Conservation (phyloP, 2,888 invertebrate species). For the Drosophila stalkeri region DNA sequence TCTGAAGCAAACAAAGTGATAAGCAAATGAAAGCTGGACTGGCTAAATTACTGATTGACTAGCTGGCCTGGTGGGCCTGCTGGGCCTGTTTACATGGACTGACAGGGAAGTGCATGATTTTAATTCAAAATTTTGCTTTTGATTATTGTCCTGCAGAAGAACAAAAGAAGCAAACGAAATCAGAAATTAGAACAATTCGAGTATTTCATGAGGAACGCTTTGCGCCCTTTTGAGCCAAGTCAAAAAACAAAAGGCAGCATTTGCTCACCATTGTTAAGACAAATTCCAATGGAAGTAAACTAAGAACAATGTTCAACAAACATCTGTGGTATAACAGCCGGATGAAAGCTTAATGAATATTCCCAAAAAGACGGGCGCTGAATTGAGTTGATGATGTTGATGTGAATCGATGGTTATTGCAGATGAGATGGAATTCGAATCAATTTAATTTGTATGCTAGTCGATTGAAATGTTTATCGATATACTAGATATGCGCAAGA, state of each 20-base stretch:
- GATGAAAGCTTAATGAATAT: background rate
- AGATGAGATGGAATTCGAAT: background rate
- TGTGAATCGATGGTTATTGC: background rate
- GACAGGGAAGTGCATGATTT: background rate
- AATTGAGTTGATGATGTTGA: background rate
- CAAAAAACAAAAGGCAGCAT: background rate
- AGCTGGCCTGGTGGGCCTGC: background rate
- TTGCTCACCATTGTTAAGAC: background rate
- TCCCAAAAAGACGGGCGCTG: background rate
- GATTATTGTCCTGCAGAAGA: conserved; percentile 1
- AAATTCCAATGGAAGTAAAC: background rate
- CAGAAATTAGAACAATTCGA: background rate
- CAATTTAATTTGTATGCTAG: too few relatives aligned
- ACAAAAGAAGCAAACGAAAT: background rate
- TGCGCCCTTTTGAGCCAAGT: background rate
- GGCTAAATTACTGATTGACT: conserved; percentile 1
- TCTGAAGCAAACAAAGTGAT: conserved; percentile 27
- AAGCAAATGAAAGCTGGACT: conserved; percentile 2
- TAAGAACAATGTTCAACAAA: background rate
- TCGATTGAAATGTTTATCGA: background rate
- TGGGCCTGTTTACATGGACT: background rate
- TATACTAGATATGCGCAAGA: background rate
- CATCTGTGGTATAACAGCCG: background rate
- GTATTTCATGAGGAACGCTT: background rate
- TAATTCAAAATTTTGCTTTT: background rate